A percentile compares a stretch with the other conserved stretches of the same genome.
phyloP scores from a whole-genome alignment of 2,113 vertebrate genomes.

The Mastomys natalensis region DNA sequence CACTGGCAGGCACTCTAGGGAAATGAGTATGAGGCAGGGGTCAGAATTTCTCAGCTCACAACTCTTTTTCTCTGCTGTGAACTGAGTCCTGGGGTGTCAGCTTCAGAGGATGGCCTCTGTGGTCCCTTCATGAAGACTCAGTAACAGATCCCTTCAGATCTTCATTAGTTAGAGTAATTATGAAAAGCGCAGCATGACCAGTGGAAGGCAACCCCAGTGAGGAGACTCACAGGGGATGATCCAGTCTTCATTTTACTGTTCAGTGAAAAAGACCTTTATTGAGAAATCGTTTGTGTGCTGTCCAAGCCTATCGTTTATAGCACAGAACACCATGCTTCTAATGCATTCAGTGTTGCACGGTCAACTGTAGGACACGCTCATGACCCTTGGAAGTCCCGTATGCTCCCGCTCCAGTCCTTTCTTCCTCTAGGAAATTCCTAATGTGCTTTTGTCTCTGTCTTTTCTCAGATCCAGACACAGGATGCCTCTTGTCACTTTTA shows the following conservation, averaged over 20 bases:
- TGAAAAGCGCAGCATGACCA: background rate
- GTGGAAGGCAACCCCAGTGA: background rate
- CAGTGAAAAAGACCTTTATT: background rate
- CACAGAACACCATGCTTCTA: background rate
- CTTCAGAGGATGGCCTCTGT: background rate
- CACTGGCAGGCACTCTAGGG: background rate
- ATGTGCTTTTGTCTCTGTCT: background rate
- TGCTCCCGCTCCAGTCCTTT: background rate
- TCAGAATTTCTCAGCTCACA: background rate
- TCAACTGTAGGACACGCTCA: background rate
- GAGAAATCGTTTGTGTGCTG: background rate
- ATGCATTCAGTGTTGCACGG: background rate
- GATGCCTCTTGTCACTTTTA: background rate
- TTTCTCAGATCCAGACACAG: background rate
- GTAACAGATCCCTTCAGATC: background rate
- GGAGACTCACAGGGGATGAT: background rate
- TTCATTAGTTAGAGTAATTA: background rate
- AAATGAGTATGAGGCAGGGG: slow-evolving; percentile 5
- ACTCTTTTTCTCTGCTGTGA: background rate
- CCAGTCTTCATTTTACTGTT: background rate
- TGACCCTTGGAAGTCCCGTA: background rate
- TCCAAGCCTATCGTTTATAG: background rate
- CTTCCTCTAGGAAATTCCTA: background rate
- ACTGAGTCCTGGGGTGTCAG: background rate
- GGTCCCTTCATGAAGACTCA: background rate